phyloP scores from a whole-genome alignment of 2,113 vertebrate genomes.

The Porphyrio hochstetteri region DNA sequence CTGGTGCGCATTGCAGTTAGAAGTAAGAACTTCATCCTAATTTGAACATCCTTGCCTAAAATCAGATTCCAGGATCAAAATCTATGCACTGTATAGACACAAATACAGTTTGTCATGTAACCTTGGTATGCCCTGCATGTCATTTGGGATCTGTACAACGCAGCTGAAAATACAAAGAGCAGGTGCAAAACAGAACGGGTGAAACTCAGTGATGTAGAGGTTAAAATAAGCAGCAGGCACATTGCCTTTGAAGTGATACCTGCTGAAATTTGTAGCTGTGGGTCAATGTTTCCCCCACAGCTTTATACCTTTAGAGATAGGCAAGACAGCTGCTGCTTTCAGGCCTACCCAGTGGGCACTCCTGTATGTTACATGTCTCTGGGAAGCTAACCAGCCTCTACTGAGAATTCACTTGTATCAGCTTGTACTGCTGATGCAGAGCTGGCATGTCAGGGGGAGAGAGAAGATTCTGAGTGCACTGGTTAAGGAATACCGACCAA shows the following conservation, averaged over 20 bases:
- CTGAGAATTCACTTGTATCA: background rate
- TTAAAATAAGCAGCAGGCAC: background rate
- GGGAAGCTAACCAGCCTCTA: background rate
- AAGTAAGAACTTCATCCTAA: background rate
- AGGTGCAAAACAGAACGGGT: background rate
- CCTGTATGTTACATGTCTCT: rapidly evolving
- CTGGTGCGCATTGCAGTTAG: background rate
- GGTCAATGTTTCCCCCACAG: background rate
- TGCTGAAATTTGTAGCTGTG: background rate
- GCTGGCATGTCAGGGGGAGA: background rate
- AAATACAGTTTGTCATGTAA: background rate
- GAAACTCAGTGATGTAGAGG: background rate
- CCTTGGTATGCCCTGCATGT: background rate
- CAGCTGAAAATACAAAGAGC: background rate
- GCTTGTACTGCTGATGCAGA: background rate
- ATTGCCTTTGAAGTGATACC: background rate
- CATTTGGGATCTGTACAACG: background rate
- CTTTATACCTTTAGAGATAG: background rate
- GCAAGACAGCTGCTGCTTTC: background rate
- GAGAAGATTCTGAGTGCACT: background rate
- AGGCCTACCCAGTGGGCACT: background rate
- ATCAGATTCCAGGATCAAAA: background rate
- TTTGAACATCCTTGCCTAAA: background rate
- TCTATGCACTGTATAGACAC: background rate
- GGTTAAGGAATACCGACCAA: background rate